Conservation (phyloP, 2,888 invertebrate genomes). For the Rhingia rostrata region DNA sequence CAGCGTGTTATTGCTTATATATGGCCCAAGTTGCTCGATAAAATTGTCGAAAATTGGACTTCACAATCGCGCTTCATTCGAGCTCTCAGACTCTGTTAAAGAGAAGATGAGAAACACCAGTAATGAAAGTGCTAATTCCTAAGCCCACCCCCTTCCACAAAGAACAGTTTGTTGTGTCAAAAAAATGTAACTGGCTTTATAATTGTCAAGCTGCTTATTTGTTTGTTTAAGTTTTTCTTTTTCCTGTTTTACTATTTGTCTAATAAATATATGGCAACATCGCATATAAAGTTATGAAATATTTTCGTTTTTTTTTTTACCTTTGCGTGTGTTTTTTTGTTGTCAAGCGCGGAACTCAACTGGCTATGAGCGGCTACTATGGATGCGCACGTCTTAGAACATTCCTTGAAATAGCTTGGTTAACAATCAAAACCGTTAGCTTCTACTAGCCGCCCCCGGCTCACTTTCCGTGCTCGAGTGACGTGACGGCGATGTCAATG, state of each 20-base stretch:
- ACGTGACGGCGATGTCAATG: conserved; percentile 71
- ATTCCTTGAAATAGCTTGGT: conserved; percentile 79
- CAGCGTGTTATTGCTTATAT: too few species aligned
- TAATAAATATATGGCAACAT: conserved; percentile 67
- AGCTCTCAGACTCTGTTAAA: too few species aligned
- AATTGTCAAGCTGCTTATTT: conserved; percentile 48
- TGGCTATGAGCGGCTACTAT: not conserved
- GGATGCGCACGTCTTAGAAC: conserved; percentile 43
- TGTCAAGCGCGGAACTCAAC: conserved; percentile 9
- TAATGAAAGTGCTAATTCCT: too few species aligned
- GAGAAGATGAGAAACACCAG: too few species aligned
- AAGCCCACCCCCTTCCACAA: not conserved
- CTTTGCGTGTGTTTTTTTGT: conserved; percentile 34
- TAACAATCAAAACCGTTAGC: conserved; percentile 83
- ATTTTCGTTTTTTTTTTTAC: conserved; percentile 27
- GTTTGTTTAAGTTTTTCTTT: conserved; percentile 30
- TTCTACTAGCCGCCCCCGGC: conserved; percentile 77
- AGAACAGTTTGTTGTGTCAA: not conserved
- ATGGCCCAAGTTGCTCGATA: too few species aligned
- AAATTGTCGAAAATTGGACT: too few species aligned
- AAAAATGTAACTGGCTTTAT: conserved; percentile 44
- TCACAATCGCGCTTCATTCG: too few species aligned
- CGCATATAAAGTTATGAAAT: conserved; percentile 67
- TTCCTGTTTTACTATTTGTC: conserved; percentile 47
- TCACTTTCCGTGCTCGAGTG: conserved; percentile 54